Conservation (phyloP, 2,113 vertebrate genomes). For the Malurus alboscapulatus region DNA sequence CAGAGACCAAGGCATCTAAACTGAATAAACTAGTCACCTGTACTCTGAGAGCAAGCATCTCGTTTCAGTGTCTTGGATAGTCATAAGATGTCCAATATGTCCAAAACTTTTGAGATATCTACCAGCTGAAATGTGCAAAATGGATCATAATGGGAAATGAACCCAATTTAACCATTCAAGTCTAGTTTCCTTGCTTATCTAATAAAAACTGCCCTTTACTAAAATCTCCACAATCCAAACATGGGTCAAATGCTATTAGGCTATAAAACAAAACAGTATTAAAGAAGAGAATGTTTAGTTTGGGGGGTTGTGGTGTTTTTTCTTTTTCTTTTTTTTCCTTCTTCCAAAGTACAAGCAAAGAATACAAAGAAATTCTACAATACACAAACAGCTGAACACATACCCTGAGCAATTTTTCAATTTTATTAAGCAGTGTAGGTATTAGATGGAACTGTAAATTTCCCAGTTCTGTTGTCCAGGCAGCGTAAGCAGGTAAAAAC, state of each 20-base stretch:
- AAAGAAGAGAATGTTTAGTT: background rate
- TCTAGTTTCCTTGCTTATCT: background rate
- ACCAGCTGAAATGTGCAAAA: background rate
- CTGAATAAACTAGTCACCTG: background rate
- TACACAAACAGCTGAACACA: background rate
- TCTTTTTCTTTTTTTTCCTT: background rate
- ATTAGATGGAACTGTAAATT: slow-evolving; percentile 90
- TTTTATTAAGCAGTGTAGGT: slow-evolving; percentile 90
- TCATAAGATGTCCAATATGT: background rate
- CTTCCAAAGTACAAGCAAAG: background rate
- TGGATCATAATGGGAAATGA: background rate
- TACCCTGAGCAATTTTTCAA: slow-evolving; percentile 94
- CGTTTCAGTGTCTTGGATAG: background rate
- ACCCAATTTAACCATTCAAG: background rate
- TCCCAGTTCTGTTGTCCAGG: slow-evolving; percentile 94
- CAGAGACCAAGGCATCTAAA: background rate
- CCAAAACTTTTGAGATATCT: background rate
- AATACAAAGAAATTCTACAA: background rate
- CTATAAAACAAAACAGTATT: background rate
- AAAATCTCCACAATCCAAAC: background rate
- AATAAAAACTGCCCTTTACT: background rate
- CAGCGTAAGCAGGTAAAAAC: slow-evolving; percentile 96
- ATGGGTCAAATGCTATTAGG: background rate
- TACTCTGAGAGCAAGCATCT: background rate
- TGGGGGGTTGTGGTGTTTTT: background rate